Evolutionary conservation across 2,888 invertebrate species (phyloP), one percentile per base, ranked within the genome.

Genomic region (Phlogophora meticulosa): DNA sequence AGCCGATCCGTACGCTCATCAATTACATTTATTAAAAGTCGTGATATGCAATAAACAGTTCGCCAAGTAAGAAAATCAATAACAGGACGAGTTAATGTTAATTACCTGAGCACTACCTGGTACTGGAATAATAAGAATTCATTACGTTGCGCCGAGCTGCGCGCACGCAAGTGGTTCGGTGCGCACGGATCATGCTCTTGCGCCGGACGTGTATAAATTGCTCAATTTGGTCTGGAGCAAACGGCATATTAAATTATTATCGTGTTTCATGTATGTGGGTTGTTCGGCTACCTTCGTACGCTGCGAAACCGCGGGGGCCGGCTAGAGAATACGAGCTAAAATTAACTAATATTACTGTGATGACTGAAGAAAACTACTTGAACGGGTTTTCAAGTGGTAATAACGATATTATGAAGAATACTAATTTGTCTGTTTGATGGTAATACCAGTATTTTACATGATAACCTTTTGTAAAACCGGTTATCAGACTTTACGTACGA

Each of bases 201-300:
- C 80, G 82, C 86, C 79, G 82, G 89, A 89, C 89, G 83, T 89
- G 86, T 72, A 84, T 93, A 94, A 93, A 94, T 94, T 94, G 93
- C 93, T 94, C 93, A 94, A 95, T 94, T 93, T 91, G 82, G 89
- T 88, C 82, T 78, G 78, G 81, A 89, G 89, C 91, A 90, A 93
- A 92, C 89, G 90, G 90, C 90, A 89, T 90, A 92, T 93, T 91
- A 92, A 94, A 93, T 94, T 91, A 94, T 91, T 90, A 91, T 87
- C 80, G 86, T 86, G 82, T 88, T 87, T 85, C 83, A 80, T 87
- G 87, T 90, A 87, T 86, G 73, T 76, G 61, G 78, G 74, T 69
- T 76, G 77, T 80, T 80, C 69, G 83, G 93, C 93, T 93, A 85
- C 94, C 88, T 92, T 83, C 78, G 89, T 93, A 91, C 91, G 91